Conservation (phyloP, 2,797 vertebrate genomes). For the Arctocebus calabarensis region DNA sequence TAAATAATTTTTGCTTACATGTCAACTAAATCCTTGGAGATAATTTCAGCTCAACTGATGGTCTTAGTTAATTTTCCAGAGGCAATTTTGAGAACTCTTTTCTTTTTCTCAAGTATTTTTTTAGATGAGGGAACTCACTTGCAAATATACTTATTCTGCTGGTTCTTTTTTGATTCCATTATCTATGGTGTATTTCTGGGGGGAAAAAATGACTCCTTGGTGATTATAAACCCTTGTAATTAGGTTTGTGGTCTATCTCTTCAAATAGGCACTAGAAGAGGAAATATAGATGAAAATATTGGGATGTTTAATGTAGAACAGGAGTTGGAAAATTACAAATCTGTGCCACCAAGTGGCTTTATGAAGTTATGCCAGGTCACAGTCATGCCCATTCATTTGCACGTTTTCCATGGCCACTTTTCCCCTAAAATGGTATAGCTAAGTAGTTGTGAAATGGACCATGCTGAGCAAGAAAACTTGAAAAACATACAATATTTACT, state of each 20-base stretch:
- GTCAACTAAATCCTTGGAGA: slow-evolving; percentile 55
- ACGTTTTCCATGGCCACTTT: not conserved
- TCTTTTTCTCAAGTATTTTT: slow-evolving; percentile 23
- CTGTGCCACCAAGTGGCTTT: not conserved
- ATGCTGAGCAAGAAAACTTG: not conserved
- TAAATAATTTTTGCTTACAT: slow-evolving; percentile 61
- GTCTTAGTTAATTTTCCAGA: slow-evolving; percentile 59
- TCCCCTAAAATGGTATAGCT: not conserved
- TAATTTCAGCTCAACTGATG: slow-evolving; percentile 41
- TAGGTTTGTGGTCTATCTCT: not conserved
- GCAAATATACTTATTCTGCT: not conserved
- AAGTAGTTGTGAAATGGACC: not conserved
- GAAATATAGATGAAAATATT: not conserved
- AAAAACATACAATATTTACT: not conserved
- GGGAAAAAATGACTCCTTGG: not conserved
- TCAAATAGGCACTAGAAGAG: not conserved
- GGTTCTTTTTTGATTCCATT: not conserved
- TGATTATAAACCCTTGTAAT: not conserved
- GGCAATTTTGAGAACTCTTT: slow-evolving; percentile 32
- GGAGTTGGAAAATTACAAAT: slow-evolving; percentile 7
- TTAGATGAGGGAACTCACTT: slow-evolving; percentile 24
- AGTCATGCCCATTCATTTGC: not conserved
- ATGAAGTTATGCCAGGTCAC: not conserved
- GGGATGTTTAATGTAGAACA: not conserved
- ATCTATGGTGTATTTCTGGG: not conserved